Conservation (phyloP, 2,113 vertebrate genomes). For the Paramisgurnus dabryanus region DNA sequence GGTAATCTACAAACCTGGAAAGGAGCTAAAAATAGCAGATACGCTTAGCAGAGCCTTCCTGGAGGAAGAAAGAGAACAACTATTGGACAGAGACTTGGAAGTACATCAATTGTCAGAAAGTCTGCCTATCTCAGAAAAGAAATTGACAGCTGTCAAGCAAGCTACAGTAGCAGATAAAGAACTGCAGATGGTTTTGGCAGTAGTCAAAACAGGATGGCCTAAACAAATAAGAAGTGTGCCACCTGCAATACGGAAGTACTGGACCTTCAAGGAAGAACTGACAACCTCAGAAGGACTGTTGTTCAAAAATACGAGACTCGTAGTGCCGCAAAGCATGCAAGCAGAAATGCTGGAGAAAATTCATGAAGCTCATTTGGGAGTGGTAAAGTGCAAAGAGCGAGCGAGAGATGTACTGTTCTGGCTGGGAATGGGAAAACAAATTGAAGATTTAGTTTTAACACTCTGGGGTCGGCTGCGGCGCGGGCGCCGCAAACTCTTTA, state of each 20-base stretch:
- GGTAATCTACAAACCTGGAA: neutral
- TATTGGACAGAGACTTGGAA: constrained; percentile 12
- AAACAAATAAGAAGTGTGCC: neutral
- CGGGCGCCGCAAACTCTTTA: too few species aligned
- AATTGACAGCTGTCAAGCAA: constrained; percentile 8
- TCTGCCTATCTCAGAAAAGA: constrained; percentile 2
- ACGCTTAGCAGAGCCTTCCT: constrained; percentile 18
- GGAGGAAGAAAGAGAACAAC: constrained; percentile 9
- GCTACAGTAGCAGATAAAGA: constrained; percentile 16
- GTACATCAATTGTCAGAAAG: constrained; percentile 4
- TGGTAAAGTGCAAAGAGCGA: constrained; percentile 15
- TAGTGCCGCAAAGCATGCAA: constrained; percentile 15
- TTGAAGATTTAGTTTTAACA: constrained; percentile 5
- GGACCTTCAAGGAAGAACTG: constrained; percentile 4
- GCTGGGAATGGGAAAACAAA: constrained; percentile 24
- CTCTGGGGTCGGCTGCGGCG: too few species aligned
- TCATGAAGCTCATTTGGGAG: constrained; percentile 23
- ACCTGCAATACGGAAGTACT: neutral
- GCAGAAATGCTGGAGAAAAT: constrained; percentile 23
- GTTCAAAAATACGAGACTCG: constrained; percentile 8
- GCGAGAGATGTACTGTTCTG: constrained; percentile 22
- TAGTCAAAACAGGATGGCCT: constrained; percentile 17
- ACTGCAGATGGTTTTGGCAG: constrained; percentile 23
- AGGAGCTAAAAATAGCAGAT: constrained; percentile 22
- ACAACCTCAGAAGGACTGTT: constrained; percentile 1